Evolutionary conservation across 2,888 invertebrate species (phyloP).

Genomic region (Dryomyza anilis): DNA sequence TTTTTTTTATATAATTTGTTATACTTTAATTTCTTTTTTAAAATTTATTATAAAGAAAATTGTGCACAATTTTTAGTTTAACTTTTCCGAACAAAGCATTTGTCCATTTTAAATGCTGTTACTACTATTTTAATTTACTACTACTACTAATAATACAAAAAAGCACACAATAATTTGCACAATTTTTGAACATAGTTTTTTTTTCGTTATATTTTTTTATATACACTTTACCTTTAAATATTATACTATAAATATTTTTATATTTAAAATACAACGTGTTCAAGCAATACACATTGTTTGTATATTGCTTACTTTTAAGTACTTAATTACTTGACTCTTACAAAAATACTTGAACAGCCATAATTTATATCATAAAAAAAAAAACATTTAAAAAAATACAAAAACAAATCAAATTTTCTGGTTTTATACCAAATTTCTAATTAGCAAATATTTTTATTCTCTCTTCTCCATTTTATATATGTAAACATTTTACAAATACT

Average conservation of each 20-base stretch:
- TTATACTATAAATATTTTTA: neutral
- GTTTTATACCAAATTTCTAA: conserved; percentile 51
- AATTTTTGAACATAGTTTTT: too few species aligned
- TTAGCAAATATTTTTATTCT: conserved; percentile 56
- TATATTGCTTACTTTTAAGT: conserved; percentile 37
- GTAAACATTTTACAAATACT: too few species aligned
- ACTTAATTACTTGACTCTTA: too few species aligned
- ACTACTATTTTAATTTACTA: too few species aligned
- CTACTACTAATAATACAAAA: too few species aligned
- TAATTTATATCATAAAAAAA: conserved; percentile 1
- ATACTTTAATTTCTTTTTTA: neutral
- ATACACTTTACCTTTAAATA: too few species aligned
- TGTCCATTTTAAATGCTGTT: conserved; percentile 49
- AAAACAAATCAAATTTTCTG: conserved; percentile 36
- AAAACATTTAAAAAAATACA: neutral
- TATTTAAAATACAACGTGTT: neutral
- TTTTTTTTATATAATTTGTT: neutral
- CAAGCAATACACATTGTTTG: conserved; percentile 6
- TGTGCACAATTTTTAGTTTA: conserved; percentile 39
- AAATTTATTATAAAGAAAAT: conserved; percentile 26
- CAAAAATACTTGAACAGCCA: conserved; percentile 32
- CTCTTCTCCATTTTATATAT: conserved; percentile 53
- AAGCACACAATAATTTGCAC: too few species aligned
- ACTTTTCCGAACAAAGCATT: conserved; percentile 42
- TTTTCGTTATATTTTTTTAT: too few species aligned